phyloP scores from a whole-genome alignment of 1,140 invertebrate species.

The Littorina saxatilis region DNA sequence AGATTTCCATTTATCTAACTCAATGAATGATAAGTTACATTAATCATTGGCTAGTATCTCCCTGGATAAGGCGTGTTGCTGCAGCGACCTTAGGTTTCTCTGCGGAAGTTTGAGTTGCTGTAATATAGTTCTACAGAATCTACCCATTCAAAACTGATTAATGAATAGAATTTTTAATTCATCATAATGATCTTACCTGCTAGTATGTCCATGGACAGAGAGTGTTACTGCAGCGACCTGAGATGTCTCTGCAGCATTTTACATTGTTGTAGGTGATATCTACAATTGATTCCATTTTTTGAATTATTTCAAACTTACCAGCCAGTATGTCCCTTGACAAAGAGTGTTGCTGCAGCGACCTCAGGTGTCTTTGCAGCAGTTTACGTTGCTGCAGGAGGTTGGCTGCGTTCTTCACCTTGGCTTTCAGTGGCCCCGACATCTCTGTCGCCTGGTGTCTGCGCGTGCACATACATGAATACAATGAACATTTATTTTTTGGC shows the following conservation, averaged over 20 bases:
- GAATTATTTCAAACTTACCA: too few species aligned
- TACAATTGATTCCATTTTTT: too few species aligned
- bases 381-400: slow-evolving; percentile 75
- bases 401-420: slow-evolving; percentile 69
- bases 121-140: too few species aligned
- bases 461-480: neutral
- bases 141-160: too few species aligned
- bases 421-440: slow-evolving; percentile 55
- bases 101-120: too few species aligned
- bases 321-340: slow-evolving; percentile 70
- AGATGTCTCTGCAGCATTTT: slow-evolving; percentile 76
- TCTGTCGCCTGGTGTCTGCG: slow-evolving; percentile 70
- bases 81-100: too few species aligned
- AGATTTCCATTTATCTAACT: too few species aligned
- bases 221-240: slow-evolving; percentile 73
- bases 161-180: too few species aligned
- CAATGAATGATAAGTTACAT: too few species aligned
- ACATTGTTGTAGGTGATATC: slow-evolving; percentile 76
- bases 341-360: slow-evolving; percentile 74
- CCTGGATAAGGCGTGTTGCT: too few species aligned
- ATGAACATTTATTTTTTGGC: neutral
- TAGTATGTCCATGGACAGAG: slow-evolving; percentile 71
- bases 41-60: too few species aligned
- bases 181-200: too few species aligned
- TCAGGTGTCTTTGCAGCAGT: slow-evolving; percentile 75